These are phyloP conservation scores for Catonia carolina DNA, from an alignment of 2,888 invertebrate species.

Conservation along the genomic window DNA sequence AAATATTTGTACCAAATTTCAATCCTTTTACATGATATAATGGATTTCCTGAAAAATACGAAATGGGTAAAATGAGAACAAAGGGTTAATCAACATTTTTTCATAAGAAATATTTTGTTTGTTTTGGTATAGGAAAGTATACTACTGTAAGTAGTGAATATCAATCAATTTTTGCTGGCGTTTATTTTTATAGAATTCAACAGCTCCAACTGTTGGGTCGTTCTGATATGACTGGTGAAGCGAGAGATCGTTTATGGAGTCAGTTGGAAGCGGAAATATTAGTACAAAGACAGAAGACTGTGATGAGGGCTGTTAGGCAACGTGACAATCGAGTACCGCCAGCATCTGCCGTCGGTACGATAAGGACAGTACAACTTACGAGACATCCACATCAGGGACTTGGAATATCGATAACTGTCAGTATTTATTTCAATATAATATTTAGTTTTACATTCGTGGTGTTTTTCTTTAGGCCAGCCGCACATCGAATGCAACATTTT, in stretches of 20 bases:
- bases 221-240: conserved; percentile 65
- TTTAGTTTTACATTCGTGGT: too few relatives aligned
- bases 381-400: conserved; percentile 71
- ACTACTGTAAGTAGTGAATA: too few relatives aligned
- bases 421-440: conserved; percentile 32
- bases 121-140: too few relatives aligned
- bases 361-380: conserved; percentile 58
- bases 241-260: conserved; percentile 71
- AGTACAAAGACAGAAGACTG: conserved; percentile 76
- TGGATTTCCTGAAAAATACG: too few relatives aligned
- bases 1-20: too few relatives aligned
- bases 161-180: too few relatives aligned
- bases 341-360: conserved; percentile 44
- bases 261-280: conserved; percentile 82
- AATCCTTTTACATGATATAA: too few relatives aligned
- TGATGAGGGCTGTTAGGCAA: conserved; percentile 41
- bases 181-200: conserved; percentile 58
- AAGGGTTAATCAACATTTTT: too few relatives aligned
- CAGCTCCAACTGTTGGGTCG: conserved; percentile 71
- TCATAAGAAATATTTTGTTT: too few relatives aligned
- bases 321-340: conserved; percentile 28
- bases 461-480: too few relatives aligned
- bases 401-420: conserved; percentile 76
- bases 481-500: too few relatives aligned
- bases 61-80: too few relatives aligned